Percentiles rank a stretch among this genome's conserved stretches.
Evolutionary conservation across 2,888 invertebrate species (phyloP).

Genomic region (Eucera pruinosa): DNA sequence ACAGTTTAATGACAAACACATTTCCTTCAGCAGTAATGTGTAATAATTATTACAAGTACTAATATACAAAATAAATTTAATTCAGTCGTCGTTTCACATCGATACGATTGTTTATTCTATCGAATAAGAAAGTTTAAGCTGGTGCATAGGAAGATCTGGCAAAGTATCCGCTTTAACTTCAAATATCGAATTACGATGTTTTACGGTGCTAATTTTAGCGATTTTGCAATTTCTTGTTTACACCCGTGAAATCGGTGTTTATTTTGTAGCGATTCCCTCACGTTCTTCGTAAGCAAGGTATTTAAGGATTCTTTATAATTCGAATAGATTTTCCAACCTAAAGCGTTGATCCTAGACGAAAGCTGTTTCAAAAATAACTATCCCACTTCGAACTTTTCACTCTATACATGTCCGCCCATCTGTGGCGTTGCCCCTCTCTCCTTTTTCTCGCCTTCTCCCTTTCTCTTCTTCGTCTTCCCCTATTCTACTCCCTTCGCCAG

Average conservation of each 20-base stretch:
- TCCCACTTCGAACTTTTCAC: constrained; percentile 61
- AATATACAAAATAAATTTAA: not conserved
- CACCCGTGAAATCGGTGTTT: constrained; percentile 11
- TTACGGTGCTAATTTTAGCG: constrained; percentile 50
- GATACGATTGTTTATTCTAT: constrained; percentile 11
- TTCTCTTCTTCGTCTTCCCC: not conserved
- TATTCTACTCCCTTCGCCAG: not conserved
- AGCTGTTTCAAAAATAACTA: constrained; percentile 57
- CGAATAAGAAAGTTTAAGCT: constrained; percentile 19
- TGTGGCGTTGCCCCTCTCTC: constrained; percentile 21
- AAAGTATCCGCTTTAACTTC: constrained; percentile 48
- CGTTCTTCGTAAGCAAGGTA: constrained; percentile 6
- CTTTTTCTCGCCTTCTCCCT: not conserved
- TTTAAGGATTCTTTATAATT: constrained; percentile 3
- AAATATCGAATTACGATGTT: constrained; percentile 59
- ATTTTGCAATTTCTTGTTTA: constrained; percentile 44
- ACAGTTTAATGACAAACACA: not conserved
- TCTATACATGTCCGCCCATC: constrained; percentile 41
- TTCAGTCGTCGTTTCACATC: not conserved
- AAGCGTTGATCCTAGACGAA: constrained; percentile 48
- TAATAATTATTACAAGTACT: constrained; percentile 2
- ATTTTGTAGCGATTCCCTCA: not conserved
- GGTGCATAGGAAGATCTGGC: constrained; percentile 23
- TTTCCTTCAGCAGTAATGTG: not conserved
- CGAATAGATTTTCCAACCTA: constrained; percentile 31